phyloP scores from a whole-genome alignment of 2,113 vertebrate species.

The Eclectus roratus region DNA sequence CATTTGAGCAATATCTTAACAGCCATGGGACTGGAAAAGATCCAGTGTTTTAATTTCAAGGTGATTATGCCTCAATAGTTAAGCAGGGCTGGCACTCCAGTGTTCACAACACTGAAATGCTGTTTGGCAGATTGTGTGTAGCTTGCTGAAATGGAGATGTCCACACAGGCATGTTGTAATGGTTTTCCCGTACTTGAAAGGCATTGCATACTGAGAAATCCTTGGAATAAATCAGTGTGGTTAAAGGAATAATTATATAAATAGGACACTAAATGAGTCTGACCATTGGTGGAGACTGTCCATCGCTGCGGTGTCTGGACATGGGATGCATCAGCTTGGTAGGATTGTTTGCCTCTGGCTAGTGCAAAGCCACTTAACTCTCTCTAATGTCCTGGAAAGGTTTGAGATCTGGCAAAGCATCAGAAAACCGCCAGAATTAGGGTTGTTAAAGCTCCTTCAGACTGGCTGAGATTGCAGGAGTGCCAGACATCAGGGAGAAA shows the following conservation, averaged over 20 bases:
- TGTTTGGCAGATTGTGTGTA: neutral
- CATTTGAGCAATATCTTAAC: neutral
- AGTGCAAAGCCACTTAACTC: neutral
- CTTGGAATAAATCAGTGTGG: neutral
- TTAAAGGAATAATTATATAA: neutral
- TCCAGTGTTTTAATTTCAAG: neutral
- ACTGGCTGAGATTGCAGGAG: neutral
- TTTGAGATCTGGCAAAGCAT: neutral
- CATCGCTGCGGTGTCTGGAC: neutral
- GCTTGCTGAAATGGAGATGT: neutral
- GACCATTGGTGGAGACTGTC: neutral
- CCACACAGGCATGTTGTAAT: rapidly evolving
- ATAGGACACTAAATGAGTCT: neutral
- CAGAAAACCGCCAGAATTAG: neutral
- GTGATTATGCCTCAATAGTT: neutral
- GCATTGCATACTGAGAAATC: rapidly evolving
- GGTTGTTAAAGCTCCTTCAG: neutral
- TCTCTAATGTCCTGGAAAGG: neutral
- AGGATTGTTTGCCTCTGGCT: neutral
- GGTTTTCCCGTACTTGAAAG: neutral
- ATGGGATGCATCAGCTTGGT: rapidly evolving
- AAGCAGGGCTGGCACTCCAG: neutral
- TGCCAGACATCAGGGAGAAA: neutral
- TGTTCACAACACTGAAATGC: rapidly evolving
- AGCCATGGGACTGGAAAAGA: neutral